phyloP scores from a whole-genome alignment of 1,140 invertebrate species.

The Ridgeia piscesae region DNA sequence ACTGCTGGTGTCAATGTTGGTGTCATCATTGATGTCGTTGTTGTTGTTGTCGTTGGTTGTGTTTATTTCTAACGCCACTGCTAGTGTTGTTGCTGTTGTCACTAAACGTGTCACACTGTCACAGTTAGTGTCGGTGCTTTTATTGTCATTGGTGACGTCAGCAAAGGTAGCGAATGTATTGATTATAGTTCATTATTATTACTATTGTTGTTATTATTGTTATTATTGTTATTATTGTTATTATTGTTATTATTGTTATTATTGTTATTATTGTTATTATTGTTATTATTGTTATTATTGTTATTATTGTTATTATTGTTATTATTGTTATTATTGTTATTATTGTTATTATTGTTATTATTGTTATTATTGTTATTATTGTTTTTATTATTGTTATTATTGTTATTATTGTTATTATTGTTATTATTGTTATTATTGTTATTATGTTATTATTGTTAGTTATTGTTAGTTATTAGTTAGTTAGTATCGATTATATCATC shows the following conservation, averaged over 20 bases:
- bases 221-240: not conserved
- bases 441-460: not conserved
- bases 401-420: not conserved
- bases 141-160: not conserved
- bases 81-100: not conserved
- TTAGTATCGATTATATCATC: not conserved
- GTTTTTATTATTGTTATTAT: not conserved
- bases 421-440: not conserved
- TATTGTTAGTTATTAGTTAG: not conserved
- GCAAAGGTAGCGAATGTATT: not conserved
- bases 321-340: not conserved
- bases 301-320: not conserved
- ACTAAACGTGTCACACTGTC: not conserved
- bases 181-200: not conserved
- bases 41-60: not conserved
- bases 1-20: not conserved
- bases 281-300: not conserved
- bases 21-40: not conserved
- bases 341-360: not conserved
- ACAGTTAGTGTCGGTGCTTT: not conserved
- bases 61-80: not conserved
- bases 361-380: not conserved
- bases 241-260: not conserved
- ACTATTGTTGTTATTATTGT: not conserved
- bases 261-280: not conserved